phyloP scores from a whole-genome alignment of 2,113 vertebrate species.

The Zosterops lateralis region DNA sequence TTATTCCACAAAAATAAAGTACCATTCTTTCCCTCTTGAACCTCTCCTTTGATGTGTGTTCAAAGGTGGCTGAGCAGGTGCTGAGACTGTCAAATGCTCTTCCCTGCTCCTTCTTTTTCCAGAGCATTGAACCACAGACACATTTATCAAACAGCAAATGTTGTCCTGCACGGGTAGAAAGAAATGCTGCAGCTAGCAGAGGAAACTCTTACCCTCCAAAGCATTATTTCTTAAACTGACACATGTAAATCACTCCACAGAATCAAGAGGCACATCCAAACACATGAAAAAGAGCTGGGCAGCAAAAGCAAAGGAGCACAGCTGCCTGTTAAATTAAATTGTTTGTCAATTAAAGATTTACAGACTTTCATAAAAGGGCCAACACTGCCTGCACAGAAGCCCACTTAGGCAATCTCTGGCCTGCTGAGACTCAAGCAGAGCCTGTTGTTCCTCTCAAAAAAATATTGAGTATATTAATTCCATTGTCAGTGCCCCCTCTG shows the following conservation, averaged over 20 bases:
- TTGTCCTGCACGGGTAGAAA: neutral
- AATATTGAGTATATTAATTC: neutral
- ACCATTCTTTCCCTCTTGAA: slow-evolving; percentile 20
- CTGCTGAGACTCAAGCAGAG: neutral
- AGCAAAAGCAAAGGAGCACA: neutral
- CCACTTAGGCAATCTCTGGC: neutral
- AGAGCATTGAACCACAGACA: neutral
- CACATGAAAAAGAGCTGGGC: neutral
- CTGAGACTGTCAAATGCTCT: slow-evolving; percentile 4
- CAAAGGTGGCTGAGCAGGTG: slow-evolving; percentile 48
- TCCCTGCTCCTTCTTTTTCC: neutral
- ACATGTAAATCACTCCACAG: neutral
- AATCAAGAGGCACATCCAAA: neutral
- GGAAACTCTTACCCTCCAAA: neutral
- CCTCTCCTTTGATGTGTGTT: slow-evolving; percentile 34
- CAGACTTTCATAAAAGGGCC: neutral
- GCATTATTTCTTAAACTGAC: neutral
- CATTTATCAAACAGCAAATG: neutral
- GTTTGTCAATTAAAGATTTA: neutral
- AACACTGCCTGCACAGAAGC: neutral
- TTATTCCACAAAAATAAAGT: slow-evolving; percentile 24
- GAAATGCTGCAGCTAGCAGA: neutral
- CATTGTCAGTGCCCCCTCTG: neutral
- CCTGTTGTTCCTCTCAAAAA: neutral
- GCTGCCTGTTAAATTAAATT: neutral